Percentiles rank a stretch among this genome's conserved stretches.
phyloP scores from a whole-genome alignment of 2,113 vertebrate genomes.

The Syrmaticus mikado region DNA sequence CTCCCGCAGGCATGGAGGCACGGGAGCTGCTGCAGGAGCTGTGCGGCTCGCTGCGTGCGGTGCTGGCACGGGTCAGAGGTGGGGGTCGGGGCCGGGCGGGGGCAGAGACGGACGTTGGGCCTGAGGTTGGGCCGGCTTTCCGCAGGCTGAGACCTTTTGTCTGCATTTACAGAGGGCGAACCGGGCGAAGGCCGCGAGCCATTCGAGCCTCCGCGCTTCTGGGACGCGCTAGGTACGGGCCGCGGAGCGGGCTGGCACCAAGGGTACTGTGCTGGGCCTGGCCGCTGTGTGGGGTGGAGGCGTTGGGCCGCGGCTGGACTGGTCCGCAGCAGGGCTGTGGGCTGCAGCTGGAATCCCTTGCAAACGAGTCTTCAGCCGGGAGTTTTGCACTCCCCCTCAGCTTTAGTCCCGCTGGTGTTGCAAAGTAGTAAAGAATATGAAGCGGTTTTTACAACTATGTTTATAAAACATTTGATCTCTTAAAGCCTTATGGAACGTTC shows the following conservation, averaged over 20 bases:
- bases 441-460: rapidly evolving
- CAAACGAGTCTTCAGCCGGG: neutral
- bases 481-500: neutral
- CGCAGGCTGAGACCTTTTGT: neutral
- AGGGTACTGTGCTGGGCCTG: no score
- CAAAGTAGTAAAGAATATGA: rapidly evolving
- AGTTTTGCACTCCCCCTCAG: rapidly evolving
- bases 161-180: conserved; percentile 82
- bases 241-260: neutral
- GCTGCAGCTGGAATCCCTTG: no score
- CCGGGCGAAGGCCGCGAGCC: conserved; percentile 77
- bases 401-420: neutral
- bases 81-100: neutral
- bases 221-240: conserved; percentile 84
- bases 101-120: neutral
- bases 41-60: conserved; percentile 73
- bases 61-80: conserved; percentile 84
- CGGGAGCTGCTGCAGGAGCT: conserved; percentile 76
- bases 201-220: conserved; percentile 86
- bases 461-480: neutral
- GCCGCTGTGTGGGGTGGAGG: no score
- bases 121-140: neutral
- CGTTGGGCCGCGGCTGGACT: no score
- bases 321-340: rapidly evolving
- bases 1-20: neutral